A percentile compares a stretch with the other conserved stretches of the same genome.
phyloP scores from a whole-genome alignment of 1,140 invertebrate species.

The Meteorus sp. region DNA sequence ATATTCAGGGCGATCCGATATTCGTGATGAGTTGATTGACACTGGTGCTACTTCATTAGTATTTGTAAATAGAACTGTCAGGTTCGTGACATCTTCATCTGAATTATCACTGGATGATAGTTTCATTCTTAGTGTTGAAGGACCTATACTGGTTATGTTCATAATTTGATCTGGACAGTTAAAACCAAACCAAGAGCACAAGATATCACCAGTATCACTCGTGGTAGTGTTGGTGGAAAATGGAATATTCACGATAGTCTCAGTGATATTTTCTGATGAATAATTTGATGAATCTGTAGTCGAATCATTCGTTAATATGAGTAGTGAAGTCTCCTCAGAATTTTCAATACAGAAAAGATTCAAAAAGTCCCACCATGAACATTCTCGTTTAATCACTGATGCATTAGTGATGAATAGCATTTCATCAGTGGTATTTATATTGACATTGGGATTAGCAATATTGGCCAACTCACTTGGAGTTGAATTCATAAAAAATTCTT shows the following conservation, averaged over 20 bases:
- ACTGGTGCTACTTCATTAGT: too few species aligned
- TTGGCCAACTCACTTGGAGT: not conserved
- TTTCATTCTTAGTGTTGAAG: not conserved
- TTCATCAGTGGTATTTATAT: not conserved
- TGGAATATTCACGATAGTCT: not conserved
- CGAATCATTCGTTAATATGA: too few species aligned
- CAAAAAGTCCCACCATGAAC: slow-evolving; percentile 1
- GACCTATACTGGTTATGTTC: not conserved
- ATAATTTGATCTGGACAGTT: not conserved
- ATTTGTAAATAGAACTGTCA: too few species aligned
- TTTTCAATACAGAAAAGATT: too few species aligned
- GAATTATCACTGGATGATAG: too few species aligned
- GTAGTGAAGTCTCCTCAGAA: too few species aligned
- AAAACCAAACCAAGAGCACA: not conserved
- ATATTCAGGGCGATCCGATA: too few species aligned
- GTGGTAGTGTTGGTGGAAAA: not conserved
- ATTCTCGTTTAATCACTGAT: not conserved
- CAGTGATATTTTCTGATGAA: too few species aligned
- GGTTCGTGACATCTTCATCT: too few species aligned
- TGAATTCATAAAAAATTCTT: not conserved
- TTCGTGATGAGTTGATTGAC: too few species aligned
- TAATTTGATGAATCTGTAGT: too few species aligned
- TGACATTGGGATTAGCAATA: slow-evolving; percentile 1
- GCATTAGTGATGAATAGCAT: not conserved
- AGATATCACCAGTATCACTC: not conserved